Evolutionary conservation across 2,888 invertebrate species (phyloP).

Genomic region (Alsophila aescularia): DNA sequence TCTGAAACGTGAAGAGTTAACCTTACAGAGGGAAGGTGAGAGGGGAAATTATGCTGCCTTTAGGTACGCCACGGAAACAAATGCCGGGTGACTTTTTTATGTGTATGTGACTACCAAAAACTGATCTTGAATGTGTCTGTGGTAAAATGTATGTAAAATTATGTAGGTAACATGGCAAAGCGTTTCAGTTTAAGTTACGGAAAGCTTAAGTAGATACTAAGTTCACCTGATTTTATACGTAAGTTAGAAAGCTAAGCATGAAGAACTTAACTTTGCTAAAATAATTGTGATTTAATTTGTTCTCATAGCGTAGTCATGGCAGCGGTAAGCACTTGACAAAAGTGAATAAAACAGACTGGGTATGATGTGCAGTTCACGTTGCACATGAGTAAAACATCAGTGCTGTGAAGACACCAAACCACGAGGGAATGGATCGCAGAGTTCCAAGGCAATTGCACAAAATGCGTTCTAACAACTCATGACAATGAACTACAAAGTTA

Average conservation of each 20-base stretch:
- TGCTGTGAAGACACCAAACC: conserved; percentile 23
- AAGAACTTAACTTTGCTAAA: too few species aligned
- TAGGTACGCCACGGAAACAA: conserved; percentile 39
- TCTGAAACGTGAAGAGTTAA: conserved; percentile 82
- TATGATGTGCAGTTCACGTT: conserved; percentile 34
- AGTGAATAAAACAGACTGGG: conserved; percentile 35
- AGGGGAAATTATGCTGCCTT: conserved; percentile 47
- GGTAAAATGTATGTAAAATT: neutral
- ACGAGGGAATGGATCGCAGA: conserved; percentile 26
- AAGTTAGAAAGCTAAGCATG: conserved; percentile 13
- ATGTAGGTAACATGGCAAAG: neutral
- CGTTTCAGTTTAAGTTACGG: neutral
- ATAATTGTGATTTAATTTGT: conserved; percentile 26
- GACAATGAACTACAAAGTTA: conserved; percentile 32
- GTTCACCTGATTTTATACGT: neutral
- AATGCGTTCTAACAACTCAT: conserved; percentile 30
- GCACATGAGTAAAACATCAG: conserved; percentile 32
- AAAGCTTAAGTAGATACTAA: neutral
- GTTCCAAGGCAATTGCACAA: conserved; percentile 30
- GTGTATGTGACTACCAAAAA: neutral
- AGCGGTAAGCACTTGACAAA: conserved; percentile 47
- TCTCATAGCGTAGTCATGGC: conserved; percentile 42
- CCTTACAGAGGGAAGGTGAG: conserved; percentile 15
- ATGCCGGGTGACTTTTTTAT: conserved; percentile 10
- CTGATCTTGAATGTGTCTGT: neutral